Conservation (phyloP, 2,888 invertebrate species). For the Caenorhabditis sinica region DNA sequence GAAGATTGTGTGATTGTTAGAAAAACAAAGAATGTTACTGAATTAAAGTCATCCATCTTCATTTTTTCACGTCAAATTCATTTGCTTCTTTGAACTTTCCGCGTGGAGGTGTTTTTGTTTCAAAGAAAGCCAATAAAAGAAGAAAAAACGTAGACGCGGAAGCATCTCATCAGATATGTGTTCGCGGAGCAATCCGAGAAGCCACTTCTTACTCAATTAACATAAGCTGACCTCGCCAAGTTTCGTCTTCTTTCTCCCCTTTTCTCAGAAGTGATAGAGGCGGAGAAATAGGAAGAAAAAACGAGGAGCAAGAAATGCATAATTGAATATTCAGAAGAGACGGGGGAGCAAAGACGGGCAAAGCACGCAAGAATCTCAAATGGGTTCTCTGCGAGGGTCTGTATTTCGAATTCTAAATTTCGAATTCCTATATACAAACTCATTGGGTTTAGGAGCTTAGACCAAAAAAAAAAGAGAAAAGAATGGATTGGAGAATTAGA, state of each 20-base stretch:
- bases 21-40: not conserved
- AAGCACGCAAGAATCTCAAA: slow-evolving; percentile 54
- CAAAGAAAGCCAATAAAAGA: too few relatives aligned
- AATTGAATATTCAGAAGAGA: slow-evolving; percentile 61
- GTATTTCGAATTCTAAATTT: slow-evolving; percentile 20
- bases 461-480: not conserved
- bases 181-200: slow-evolving; percentile 47
- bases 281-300: slow-evolving; percentile 21
- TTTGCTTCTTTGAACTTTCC: slow-evolving; percentile 4
- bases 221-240: slow-evolving; percentile 53
- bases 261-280: slow-evolving; percentile 11
- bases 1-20: not conserved
- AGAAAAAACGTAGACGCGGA: not conserved
- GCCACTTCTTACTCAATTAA: slow-evolving; percentile 56
- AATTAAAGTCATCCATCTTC: not conserved
- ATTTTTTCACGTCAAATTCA: slow-evolving; percentile 2
- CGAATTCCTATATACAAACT: not conserved
- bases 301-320: slow-evolving; percentile 48
- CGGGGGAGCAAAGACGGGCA: slow-evolving; percentile 16
- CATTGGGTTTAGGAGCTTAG: not conserved
- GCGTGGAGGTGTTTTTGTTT: too few relatives aligned
- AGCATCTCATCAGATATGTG: slow-evolving; percentile 46
- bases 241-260: slow-evolving; percentile 19
- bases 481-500: slow-evolving; percentile 29
- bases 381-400: slow-evolving; percentile 27